These are phyloP conservation scores for Bagarius yarrelli DNA, from an alignment of 2,113 vertebrate species.

Conservation along the genomic window DNA sequence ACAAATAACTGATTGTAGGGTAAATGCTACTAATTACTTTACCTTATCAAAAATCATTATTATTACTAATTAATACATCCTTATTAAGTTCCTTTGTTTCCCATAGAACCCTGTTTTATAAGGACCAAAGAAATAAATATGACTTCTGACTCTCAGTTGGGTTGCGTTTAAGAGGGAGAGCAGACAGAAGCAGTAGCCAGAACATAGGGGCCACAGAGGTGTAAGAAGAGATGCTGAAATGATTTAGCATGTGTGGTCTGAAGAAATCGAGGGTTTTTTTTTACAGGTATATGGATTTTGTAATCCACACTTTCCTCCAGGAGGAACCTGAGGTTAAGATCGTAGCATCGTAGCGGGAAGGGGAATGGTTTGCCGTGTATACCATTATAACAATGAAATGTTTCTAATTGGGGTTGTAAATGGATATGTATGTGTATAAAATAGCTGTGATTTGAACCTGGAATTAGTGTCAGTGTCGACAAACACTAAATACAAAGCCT, in stretches of 20 bases:
- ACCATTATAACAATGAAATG: not conserved
- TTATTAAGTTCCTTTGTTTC: not conserved
- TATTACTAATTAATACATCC: not conserved
- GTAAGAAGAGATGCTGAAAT: not conserved
- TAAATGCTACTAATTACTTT: not conserved
- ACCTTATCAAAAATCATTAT: too few relatives aligned
- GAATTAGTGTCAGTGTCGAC: not conserved
- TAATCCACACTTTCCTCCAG: constrained; percentile 45
- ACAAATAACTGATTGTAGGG: not conserved
- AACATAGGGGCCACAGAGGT: constrained; percentile 16
- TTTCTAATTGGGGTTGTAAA: not conserved
- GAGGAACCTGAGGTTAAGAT: constrained; percentile 46
- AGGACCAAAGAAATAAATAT: not conserved
- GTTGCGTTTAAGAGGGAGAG: constrained; percentile 47
- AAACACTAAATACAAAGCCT: constrained; percentile 18
- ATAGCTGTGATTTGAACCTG: not conserved
- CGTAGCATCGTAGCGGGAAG: constrained; percentile 23
- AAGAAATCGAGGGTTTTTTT: constrained; percentile 18
- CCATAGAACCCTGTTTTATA: not conserved
- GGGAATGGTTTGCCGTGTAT: not conserved
- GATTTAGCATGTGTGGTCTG: not conserved
- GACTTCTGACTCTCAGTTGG: not conserved
- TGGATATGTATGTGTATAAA: not conserved
- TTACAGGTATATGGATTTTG: constrained; percentile 54
- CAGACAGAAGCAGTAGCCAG: constrained; percentile 30